Evolutionary conservation across 92 coral and sea anemone species (phyloP).

Genomic region (Heteractis magnifica): DNA sequence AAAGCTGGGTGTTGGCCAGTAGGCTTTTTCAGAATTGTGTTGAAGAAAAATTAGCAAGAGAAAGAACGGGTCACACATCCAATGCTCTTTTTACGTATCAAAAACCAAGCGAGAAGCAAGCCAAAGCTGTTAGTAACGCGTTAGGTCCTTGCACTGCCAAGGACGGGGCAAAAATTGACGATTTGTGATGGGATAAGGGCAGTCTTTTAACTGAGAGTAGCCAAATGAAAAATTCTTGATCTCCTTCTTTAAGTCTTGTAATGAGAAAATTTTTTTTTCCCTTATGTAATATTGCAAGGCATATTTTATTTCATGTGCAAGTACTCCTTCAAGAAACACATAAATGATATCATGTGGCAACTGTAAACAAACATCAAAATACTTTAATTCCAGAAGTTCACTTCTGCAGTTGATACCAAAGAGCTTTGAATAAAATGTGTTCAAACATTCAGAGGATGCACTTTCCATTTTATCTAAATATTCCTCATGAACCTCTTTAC

Average conservation of each 20-base stretch:
- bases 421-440: slow-evolving; percentile 41
- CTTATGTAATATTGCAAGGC: not conserved
- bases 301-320: slow-evolving; percentile 25
- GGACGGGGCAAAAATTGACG: too few relatives aligned
- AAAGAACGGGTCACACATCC: too few relatives aligned
- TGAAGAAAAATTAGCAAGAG: too few relatives aligned
- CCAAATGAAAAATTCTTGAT: slow-evolving; percentile 12
- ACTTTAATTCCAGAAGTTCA: slow-evolving; percentile 31
- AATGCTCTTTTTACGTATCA: too few relatives aligned
- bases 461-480: not conserved
- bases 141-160: too few relatives aligned
- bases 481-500: slow-evolving; percentile 10
- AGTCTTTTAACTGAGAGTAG: not conserved
- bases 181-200: not conserved
- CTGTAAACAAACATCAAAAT: slow-evolving; percentile 43
- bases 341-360: slow-evolving; percentile 39
- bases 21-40: too few relatives aligned
- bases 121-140: too few relatives aligned
- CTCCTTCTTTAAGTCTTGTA: not conserved
- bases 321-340: slow-evolving; percentile 32
- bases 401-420: slow-evolving; percentile 46
- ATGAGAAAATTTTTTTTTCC: slow-evolving; percentile 22
- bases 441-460: not conserved
- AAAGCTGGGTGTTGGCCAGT: too few relatives aligned
- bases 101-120: too few relatives aligned